Evolutionary conservation across 1,140 invertebrate species (phyloP).

Genomic region (Zaprionus nigranus): DNA sequence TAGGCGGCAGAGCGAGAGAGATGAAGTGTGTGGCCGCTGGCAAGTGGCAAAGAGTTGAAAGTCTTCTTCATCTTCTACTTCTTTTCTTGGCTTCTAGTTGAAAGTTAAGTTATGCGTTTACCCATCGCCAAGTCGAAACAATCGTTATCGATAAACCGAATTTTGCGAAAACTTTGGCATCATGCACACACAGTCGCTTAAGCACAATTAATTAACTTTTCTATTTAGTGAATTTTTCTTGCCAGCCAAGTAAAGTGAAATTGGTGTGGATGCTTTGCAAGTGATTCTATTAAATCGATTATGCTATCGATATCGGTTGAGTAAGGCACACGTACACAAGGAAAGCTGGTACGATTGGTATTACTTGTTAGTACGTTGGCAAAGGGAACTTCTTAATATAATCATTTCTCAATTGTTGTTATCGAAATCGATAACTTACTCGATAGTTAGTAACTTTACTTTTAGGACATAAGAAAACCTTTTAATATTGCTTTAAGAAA

Average conservation of each 20-base stretch:
- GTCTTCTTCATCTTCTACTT: constrained; percentile 1
- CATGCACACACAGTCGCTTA: background rate
- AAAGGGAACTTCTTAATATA: background rate
- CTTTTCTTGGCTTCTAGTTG: constrained; percentile 11
- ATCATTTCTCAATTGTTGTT: background rate
- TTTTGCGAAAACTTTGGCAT: background rate
- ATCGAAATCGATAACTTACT: background rate
- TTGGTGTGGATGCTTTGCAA: background rate
- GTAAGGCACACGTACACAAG: background rate
- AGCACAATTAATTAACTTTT: constrained; percentile 15
- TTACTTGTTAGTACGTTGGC: background rate
- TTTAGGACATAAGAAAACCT: too few relatives aligned
- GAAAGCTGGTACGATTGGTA: too few relatives aligned
- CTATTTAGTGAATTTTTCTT: background rate
- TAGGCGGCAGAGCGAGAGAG: background rate
- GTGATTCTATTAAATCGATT: constrained; percentile 11
- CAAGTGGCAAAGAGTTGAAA: constrained; percentile 31
- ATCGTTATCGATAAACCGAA: constrained; percentile 28
- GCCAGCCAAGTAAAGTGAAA: background rate
- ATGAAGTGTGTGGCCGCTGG: constrained; percentile 9
- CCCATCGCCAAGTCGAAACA: constrained; percentile 4
- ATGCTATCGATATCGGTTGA: background rate
- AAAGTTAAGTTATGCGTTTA: constrained; percentile 42
- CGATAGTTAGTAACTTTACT: too few relatives aligned
- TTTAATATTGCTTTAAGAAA: background rate